phyloP scores from a whole-genome alignment of 2,888 invertebrate species.

The Yponomeuta plumbellus region DNA sequence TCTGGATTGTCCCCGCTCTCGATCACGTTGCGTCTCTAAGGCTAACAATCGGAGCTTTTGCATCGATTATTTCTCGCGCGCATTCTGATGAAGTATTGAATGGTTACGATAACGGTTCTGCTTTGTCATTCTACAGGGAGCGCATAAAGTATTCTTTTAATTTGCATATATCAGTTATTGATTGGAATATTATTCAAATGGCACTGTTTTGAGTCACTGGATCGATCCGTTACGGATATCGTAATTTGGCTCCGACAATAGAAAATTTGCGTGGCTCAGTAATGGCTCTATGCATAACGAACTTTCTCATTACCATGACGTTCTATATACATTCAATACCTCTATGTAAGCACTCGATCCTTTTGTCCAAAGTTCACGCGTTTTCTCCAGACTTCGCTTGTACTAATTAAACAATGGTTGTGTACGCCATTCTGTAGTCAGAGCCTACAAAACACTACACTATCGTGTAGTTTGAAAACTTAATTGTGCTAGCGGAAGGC shows the following conservation, averaged over 20 bases:
- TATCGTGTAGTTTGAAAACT: conserved; percentile 54
- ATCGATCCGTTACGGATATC: conserved; percentile 69
- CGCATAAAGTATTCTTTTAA: conserved; percentile 54
- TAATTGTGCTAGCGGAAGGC: conserved; percentile 52
- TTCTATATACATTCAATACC: conserved; percentile 23
- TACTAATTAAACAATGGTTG: conserved; percentile 7
- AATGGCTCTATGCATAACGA: conserved; percentile 33
- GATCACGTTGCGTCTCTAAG: conserved; percentile 58
- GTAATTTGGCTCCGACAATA: conserved; percentile 43
- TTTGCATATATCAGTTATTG: conserved; percentile 75
- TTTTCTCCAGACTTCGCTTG: not conserved
- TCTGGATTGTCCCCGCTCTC: conserved; percentile 67
- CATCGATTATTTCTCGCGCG: conserved; percentile 69
- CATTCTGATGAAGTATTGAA: conserved; percentile 71
- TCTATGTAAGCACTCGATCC: not conserved
- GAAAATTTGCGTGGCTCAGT: conserved; percentile 16
- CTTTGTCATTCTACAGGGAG: conserved; percentile 51
- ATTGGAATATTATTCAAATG: conserved; percentile 75
- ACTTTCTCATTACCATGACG: conserved; percentile 37
- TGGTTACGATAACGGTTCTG: conserved; percentile 70
- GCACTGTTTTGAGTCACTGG: conserved; percentile 55
- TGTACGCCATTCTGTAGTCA: not conserved
- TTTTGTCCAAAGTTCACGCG: not conserved
- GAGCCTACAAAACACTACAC: conserved; percentile 56
- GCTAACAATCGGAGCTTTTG: conserved; percentile 51